A percentile compares a stretch with the other conserved stretches of the same genome.
Evolutionary conservation across 2,888 invertebrate species (phyloP).

Genomic region (Cheilosia urbana): DNA sequence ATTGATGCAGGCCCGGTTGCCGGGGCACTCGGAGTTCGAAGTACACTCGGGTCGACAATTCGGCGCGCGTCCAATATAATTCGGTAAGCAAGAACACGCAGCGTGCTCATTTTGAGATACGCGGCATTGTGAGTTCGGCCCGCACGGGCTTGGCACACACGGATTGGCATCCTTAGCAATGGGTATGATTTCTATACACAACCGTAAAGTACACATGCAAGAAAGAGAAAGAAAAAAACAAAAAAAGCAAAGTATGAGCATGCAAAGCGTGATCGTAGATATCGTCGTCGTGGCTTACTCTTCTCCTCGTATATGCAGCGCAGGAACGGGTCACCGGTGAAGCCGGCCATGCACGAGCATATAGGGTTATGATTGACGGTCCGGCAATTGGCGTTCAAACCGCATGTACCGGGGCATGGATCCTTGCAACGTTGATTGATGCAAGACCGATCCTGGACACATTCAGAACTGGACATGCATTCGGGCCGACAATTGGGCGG

Average conservation of each 20-base stretch:
- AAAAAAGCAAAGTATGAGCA: constrained; percentile 76
- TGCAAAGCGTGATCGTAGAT: constrained; percentile 63
- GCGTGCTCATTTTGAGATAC: constrained; percentile 88
- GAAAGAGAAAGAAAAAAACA: constrained; percentile 73
- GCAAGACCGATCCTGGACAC: constrained; percentile 91
- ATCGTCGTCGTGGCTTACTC: constrained; percentile 85
- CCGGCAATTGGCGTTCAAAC: constrained; percentile 91
- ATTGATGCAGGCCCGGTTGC: constrained; percentile 92
- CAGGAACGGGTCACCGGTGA: constrained; percentile 92
- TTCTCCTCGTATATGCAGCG: constrained; percentile 87
- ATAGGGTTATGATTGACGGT: constrained; percentile 94
- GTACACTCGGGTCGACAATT: constrained; percentile 94
- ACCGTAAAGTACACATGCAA: constrained; percentile 73
- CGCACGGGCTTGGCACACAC: constrained; percentile 93
- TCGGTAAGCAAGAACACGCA: constrained; percentile 91
- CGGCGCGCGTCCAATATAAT: constrained; percentile 92
- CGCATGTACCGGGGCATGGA: constrained; percentile 93
- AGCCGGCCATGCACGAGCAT: constrained; percentile 91
- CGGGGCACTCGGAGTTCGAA: constrained; percentile 92
- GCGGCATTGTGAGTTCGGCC: constrained; percentile 92
- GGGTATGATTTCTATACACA: constrained; percentile 76
- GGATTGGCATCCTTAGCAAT: constrained; percentile 86
- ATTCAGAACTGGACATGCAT: constrained; percentile 93
- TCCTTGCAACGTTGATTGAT: constrained; percentile 91
- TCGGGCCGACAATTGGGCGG: constrained; percentile 92